phyloP scores from a whole-genome alignment of 2,113 vertebrate genomes.

The Thomomys bottae region DNA sequence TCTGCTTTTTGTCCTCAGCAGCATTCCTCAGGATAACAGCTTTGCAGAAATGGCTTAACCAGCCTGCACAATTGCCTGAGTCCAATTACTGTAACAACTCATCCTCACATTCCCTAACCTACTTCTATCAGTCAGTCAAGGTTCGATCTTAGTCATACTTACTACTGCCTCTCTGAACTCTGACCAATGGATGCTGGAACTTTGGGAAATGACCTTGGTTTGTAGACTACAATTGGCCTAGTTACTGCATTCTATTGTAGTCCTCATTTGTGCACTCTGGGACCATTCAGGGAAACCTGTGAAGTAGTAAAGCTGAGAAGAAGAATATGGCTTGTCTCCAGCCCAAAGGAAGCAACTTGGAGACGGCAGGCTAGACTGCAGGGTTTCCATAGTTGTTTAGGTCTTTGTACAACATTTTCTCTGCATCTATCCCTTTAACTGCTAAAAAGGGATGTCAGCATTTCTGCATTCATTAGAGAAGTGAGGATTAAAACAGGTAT shows the following conservation, averaged over 20 bases:
- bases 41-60: background rate
- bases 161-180: background rate
- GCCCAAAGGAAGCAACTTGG: background rate
- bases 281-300: background rate
- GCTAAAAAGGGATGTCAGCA: background rate
- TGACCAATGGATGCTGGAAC: background rate
- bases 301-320: background rate
- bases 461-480: too few species aligned
- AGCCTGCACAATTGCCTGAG: background rate
- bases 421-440: background rate
- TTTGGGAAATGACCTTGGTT: background rate
- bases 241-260: background rate
- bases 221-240: background rate
- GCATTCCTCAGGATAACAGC: rapidly evolving
- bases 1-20: background rate
- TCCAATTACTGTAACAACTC: background rate
- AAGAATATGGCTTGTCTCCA: background rate
- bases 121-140: background rate
- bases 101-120: background rate
- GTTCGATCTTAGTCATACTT: background rate
- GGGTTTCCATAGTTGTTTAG: background rate
- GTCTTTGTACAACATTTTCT: background rate
- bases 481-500: background rate
- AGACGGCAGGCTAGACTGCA: background rate
- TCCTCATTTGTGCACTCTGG: slow-evolving; percentile 3